A percentile compares a stretch with the other conserved stretches of the same genome.
Conservation (phyloP, 1,140 invertebrate species). For the Camponotus vicinus region DNA sequence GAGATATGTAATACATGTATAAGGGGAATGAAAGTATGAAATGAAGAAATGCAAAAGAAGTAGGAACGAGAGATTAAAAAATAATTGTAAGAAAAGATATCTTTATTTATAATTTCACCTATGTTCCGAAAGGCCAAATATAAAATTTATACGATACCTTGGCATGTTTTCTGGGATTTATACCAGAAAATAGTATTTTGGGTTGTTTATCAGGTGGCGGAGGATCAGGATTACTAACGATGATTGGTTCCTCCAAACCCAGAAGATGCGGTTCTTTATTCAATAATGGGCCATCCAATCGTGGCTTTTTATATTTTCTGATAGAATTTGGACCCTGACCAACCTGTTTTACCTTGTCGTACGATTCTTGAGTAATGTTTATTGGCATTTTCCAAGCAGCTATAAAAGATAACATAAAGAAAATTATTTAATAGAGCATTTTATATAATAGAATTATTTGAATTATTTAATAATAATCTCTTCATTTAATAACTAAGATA, state of each 20-base stretch:
- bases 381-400: conserved; percentile 97
- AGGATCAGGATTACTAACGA: conserved; percentile 85
- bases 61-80: not conserved
- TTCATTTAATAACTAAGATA: not conserved
- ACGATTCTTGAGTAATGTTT: conserved; percentile 94
- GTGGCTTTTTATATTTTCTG: conserved; percentile 84
- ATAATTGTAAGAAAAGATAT: not conserved
- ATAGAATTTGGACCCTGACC: conserved; percentile 85
- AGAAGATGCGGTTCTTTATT: conserved; percentile 84
- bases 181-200: conserved; percentile 85
- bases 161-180: conserved; percentile 84
- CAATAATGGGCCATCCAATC: conserved; percentile 80
- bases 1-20: not conserved
- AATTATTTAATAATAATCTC: conserved; percentile 7
- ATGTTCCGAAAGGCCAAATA: not conserved
- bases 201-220: conserved; percentile 84
- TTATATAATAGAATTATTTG: not conserved
- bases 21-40: not conserved
- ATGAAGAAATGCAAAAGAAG: not conserved
- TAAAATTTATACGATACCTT: conserved; percentile 77
- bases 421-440: not conserved
- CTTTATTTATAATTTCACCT: not conserved
- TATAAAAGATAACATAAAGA: conserved; percentile 81
- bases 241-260: conserved; percentile 82
- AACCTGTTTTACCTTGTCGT: conserved; percentile 92